Evolutionary conservation across 1,140 invertebrate species (phyloP), one percentile per base, ranked within the genome.

Genomic region (Varroa destructor): DNA sequence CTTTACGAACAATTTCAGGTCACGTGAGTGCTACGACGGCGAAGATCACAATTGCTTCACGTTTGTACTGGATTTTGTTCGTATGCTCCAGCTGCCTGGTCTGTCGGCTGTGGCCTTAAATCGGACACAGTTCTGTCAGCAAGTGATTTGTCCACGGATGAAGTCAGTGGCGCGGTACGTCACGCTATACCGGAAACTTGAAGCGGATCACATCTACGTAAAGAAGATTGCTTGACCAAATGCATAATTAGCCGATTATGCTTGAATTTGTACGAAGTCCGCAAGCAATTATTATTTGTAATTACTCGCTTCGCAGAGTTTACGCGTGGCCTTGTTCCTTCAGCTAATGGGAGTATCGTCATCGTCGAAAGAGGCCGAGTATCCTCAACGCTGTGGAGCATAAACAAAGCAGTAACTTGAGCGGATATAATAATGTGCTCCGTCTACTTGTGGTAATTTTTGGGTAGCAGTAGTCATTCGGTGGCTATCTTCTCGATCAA

Each of bases 91-190:
- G 74, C 85, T 86, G 76, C 84, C 83, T 51, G 80, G 81, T 73
- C 78, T 88, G 36, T 86, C 85, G 70, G 86, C 86, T 51, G 77
- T 80, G 56, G 86, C 86, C 54, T 77, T 80, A 56, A 86, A 84
- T 75, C 83, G 83, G 72, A 85, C 84, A 67, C 77, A 80, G 25
- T 89, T 89, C 78, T 89, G 88, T 76, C 85, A 87, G 78, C 84
- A 85, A 75, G 88, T 86, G 79, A 87, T 89, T 71, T 83, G 88
- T 73, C 87, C 87, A 1, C 79, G 85, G 74, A 88, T 87, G 40
- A 85, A 85, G 43, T 83, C 86, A 46, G 88, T 87, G 6, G 87
- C 86, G 55, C 89, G 88, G 79, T 89, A 89, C 78, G 88, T 89
- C 71, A 86, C 86, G 2, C 79, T 89, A 1, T 89, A 88, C 77